These are phyloP conservation scores for Enteromius radiatus DNA, from an alignment of 2,797 vertebrate genomes.

Conservation along the genomic window DNA sequence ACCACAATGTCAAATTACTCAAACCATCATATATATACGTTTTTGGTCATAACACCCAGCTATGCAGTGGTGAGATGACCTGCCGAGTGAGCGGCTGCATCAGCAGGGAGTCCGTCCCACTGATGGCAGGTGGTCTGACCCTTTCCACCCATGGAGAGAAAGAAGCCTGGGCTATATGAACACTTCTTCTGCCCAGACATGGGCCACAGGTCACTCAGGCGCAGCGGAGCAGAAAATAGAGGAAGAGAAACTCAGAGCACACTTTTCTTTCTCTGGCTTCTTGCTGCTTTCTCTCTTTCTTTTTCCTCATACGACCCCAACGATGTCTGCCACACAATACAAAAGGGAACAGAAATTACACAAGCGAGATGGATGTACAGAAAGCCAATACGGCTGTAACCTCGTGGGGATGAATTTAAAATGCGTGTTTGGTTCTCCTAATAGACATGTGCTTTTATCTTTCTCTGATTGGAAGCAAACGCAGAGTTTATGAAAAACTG, in stretches of 20 bases:
- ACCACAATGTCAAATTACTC: neutral
- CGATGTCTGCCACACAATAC: neutral
- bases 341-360: constrained; percentile 31
- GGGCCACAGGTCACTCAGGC: constrained; percentile 32
- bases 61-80: constrained; percentile 41
- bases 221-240: constrained; percentile 50
- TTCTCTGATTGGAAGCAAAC: constrained; percentile 39
- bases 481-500: constrained; percentile 10
- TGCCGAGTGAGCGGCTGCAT: neutral
- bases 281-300: neutral
- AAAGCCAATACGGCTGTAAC: neutral
- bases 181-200: constrained; percentile 44
- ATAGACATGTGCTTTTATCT: constrained; percentile 9
- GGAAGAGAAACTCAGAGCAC: constrained; percentile 37
- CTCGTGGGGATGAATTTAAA: constrained; percentile 14
- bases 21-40: neutral
- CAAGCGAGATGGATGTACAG: constrained; percentile 25
- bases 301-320: neutral
- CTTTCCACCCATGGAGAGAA: constrained; percentile 37
- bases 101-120: constrained; percentile 34
- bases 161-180: constrained; percentile 39
- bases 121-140: constrained; percentile 44
- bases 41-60: constrained; percentile 28
- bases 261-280: neutral
- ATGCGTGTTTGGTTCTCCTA: constrained; percentile 34